Conservation (phyloP, 2,888 invertebrate genomes). For the Zygogramma bicolorata region DNA sequence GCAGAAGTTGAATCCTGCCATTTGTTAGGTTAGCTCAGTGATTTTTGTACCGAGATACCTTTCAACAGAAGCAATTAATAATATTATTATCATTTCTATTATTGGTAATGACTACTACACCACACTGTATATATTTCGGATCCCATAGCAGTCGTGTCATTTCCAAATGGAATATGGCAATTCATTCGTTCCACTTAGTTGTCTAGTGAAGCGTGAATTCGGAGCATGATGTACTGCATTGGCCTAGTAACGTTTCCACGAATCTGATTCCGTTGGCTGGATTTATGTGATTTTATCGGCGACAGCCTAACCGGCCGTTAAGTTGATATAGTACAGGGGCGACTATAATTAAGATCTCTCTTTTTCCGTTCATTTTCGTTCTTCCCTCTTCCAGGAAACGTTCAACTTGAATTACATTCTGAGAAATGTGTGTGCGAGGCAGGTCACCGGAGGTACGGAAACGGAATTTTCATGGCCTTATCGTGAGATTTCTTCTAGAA, state of each 20-base stretch:
- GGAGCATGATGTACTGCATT: slow-evolving; percentile 25
- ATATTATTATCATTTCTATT: no score
- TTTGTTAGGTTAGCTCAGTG: no score
- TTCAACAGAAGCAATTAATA: no score
- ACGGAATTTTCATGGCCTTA: not conserved
- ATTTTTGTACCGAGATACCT: no score
- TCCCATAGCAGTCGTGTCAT: no score
- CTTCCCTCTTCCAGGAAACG: slow-evolving; percentile 23
- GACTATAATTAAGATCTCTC: slow-evolving; percentile 57
- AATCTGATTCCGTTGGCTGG: slow-evolving; percentile 27
- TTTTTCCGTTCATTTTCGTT: slow-evolving; percentile 35
- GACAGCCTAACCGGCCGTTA: slow-evolving; percentile 57
- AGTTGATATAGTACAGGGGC: slow-evolving; percentile 56
- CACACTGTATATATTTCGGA: not conserved
- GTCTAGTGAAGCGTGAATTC: slow-evolving; percentile 11
- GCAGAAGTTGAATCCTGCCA: no score
- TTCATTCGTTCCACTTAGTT: slow-evolving; percentile 9
- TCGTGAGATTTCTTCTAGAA: not conserved
- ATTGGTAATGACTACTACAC: not conserved
- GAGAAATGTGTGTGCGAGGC: not conserved
- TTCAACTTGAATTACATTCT: slow-evolving; percentile 26
- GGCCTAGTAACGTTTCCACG: slow-evolving; percentile 30
- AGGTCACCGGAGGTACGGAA: slow-evolving; percentile 1
- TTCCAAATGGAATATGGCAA: not conserved
- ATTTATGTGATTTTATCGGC: slow-evolving; percentile 57